A percentile compares a stretch with the other conserved stretches of the same genome.
phyloP scores from a whole-genome alignment of 2,888 invertebrate species.

The Cyrtodaria siliqua region DNA sequence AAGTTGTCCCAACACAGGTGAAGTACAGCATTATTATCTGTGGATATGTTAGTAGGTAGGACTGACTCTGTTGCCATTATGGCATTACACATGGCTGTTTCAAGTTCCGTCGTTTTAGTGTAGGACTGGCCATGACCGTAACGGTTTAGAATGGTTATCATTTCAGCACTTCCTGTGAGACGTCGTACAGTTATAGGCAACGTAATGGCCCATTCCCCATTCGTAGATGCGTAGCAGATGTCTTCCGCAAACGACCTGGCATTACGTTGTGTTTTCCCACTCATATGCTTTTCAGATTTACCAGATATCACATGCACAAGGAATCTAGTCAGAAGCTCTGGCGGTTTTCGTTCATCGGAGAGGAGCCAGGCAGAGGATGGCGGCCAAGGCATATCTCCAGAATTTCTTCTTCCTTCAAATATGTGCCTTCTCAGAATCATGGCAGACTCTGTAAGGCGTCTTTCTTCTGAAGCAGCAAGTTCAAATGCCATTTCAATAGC shows the following conservation, averaged over 20 bases:
- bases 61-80: slow-evolving; percentile 13
- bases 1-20: slow-evolving; percentile 61
- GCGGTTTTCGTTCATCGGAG: background rate
- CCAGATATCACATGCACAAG: background rate
- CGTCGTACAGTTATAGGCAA: slow-evolving; percentile 52
- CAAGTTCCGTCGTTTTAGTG: slow-evolving; percentile 34
- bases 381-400: too few relatives aligned
- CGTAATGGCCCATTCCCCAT: slow-evolving; percentile 42
- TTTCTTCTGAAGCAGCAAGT: too few relatives aligned
- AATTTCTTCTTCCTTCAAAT: too few relatives aligned
- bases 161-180: slow-evolving; percentile 55
- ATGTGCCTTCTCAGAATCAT: slow-evolving; percentile 36
- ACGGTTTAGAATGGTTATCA: slow-evolving; percentile 47
- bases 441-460: slow-evolving; percentile 39
- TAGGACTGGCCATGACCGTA: slow-evolving; percentile 51
- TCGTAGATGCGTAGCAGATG: slow-evolving; percentile 37
- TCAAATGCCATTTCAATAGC: too few relatives aligned
- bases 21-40: slow-evolving; percentile 31
- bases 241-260: slow-evolving; percentile 35
- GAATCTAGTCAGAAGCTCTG: background rate
- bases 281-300: background rate
- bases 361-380: background rate
- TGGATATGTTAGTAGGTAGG: slow-evolving; percentile 31
- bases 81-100: slow-evolving; percentile 52
- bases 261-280: slow-evolving; percentile 10